Base-by-base conservation (phyloP, 2,888 invertebrate species). In the Argyra leucocephala region DNA sequence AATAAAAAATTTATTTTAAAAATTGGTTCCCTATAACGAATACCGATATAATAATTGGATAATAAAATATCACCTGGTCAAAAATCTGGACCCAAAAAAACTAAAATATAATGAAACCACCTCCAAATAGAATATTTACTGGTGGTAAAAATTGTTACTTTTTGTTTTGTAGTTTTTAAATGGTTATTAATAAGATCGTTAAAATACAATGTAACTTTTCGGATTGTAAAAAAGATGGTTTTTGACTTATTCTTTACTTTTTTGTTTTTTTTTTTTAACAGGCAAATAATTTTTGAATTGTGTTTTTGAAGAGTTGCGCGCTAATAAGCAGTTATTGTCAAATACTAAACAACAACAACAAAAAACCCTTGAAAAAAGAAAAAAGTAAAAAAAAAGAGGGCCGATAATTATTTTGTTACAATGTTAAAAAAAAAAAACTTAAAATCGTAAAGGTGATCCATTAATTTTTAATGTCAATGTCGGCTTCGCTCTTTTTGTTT, bases 31-130 rank as follows among this genome's bases (percentile, higher is more conserved):
- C 10, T 10, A n/a, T 5, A 48, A 15, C 2, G 2, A 48, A 48
- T 12, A 12, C 12, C 15, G 48, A 48, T 18, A 48, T 48, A n/a
- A 15, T 48, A 48, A 48, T 15, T 48, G 48, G 48, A 15, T 48
- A 48, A 48, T 48, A 48, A 48, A 48, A 48, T 48, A 48, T 48
- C 48, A 48, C 48, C 48, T 48, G 48, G 48, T 18, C 48, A 48
- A n/a, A n/a, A n/a, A n/a, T n/a, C n/a, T n/a, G n/a, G n/a, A n/a
- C n/a, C n/a, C n/a, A n/a, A n/a, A n/a, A n/a, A n/a, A n/a, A n/a
- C n/a, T n/a, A n/a, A n/a, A n/a, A 12, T 31, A 10, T 31, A 7
- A 31, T 31, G 7, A 31, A 31, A 10, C 12, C 31, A 31, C 12
- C 31, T n/a, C n/a, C n/a, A n/a, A n/a, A n/a, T n/a, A n/a, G n/a